Evolutionary conservation across 2,113 vertebrate species (phyloP), one percentile per base, ranked within the genome.

Genomic region (Dermatemys mawii): DNA sequence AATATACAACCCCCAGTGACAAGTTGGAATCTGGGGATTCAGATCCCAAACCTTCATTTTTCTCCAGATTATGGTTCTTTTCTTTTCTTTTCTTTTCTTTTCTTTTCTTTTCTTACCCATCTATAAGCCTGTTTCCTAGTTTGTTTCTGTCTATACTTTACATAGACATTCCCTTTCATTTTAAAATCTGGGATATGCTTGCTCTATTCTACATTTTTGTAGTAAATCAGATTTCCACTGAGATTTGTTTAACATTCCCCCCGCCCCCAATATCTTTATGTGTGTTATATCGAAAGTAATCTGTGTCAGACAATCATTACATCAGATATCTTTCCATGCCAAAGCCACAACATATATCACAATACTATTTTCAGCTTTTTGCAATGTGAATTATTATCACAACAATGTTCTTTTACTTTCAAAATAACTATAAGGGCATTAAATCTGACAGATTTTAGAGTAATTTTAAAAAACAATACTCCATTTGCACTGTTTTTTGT

Each of bases 251-350:
- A 63, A 81, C 46, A 63, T 2, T 6, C 50, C 50, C 17, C 50
- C 50, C 19, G 38, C 22, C 26, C 57, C 8, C 35, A n/a, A 22
- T 84, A 4, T 67, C 32, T 11, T 80, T n/a, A 13, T 35, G 16
- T 3, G 4, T 24, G 38, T 49, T 76, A 29, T 6, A n/a, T 85
- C 67, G 14, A 85, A 85, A 84, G 75, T 5, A n/a, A 84, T 80
- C 22, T 55, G 6, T 83, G 29, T 0, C 0, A 83, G 46, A 53
- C 4, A 29, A 0, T 21, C 27, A 41, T 75, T 88, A 29, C 29
- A 75, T 11, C 2, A 57, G 17, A 60, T 80, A 41, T 53, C 50
- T 60, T 80, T 78, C 49, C 5, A 8, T 48, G 83, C 5, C 17
- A 48, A 46, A 22, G 2, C 16, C 11, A 32, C 16, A 83, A 14